Evolutionary conservation across 2,888 invertebrate genomes (phyloP), one percentile per base, ranked within the genome.

Genomic region (Pyrochroa serraticornis): DNA sequence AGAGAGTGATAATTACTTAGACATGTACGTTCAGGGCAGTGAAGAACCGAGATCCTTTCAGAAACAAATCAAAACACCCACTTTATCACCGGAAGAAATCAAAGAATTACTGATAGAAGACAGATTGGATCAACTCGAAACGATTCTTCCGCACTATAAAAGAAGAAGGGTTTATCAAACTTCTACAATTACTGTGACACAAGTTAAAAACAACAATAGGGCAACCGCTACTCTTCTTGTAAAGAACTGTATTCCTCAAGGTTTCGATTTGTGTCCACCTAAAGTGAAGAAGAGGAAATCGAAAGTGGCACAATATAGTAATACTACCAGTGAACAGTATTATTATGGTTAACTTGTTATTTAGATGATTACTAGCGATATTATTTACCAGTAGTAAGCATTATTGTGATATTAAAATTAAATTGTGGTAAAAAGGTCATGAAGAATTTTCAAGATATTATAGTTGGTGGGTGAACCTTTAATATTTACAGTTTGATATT

Each of bases 191-290:
- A 78, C 77, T 7, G 70, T 79, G n/a, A 79, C 79, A 1, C 77
- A 72, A 64, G 75, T 75, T 9, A 65, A 69, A 41, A 72, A 67
- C 39, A 72, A 74, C 48, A 68, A 70, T 33, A 71, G 72, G 46
- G 66, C 68, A 1, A 77, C 72, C 59, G 79, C 79, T 10, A 79
- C 79, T 2, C 66, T 79, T 41, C 50, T 76, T 31, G 78, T 75
- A 36, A 77, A 76, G 62, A 79, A 79, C 64, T 79, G 79, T 58
- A 67, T 79, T 37, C 79, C 79, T 1, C 68, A 70, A 39, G 78
- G 77, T 7, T 73, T 71, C 42, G 73, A 74, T 38, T 64, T 77
- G 36, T 79, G 79, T 52, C 65, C 71, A 8, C 61, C 68, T 5
- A 72, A 69, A 58, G 48, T 38, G 9, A 71, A 66, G 46, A 72